These are phyloP conservation scores for Margaritifera margaritifera DNA, from an alignment of 2,888 invertebrate species.

Conservation along the genomic window DNA sequence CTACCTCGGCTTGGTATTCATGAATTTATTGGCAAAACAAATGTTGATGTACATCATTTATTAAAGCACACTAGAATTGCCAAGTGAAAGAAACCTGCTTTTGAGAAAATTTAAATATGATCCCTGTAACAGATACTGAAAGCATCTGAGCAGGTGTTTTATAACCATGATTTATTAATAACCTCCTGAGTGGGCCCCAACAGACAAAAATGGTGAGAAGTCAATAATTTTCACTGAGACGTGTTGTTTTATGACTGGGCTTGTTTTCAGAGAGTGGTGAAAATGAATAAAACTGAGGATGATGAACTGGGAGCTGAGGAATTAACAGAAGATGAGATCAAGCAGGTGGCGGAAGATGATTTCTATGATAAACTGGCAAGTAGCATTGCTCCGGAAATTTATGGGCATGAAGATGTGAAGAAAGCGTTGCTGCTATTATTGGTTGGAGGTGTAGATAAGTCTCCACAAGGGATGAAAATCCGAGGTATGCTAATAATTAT, in stretches of 20 bases:
- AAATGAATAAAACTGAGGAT: constrained; percentile 90
- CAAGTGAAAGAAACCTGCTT: too few species aligned
- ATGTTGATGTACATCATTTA: too few species aligned
- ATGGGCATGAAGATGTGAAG: constrained; percentile 97
- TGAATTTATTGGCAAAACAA: too few species aligned
- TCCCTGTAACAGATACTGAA: too few species aligned
- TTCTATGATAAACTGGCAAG: constrained; percentile 93
- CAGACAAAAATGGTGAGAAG: constrained; percentile 3
- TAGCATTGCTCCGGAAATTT: constrained; percentile 98
- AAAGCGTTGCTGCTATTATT: constrained; percentile 93
- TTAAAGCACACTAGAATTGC: too few species aligned
- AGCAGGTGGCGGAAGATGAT: constrained; percentile 86
- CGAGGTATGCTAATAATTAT: constrained; percentile 77
- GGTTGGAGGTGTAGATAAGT: constrained; percentile 83
- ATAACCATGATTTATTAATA: too few species aligned
- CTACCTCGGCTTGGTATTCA: too few species aligned
- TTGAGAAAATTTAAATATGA: too few species aligned
- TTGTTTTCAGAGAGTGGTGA: constrained; percentile 79
- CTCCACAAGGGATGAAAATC: constrained; percentile 97
- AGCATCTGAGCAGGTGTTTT: too few species aligned
- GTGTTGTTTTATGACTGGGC: not conserved
- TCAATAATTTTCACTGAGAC: not conserved
- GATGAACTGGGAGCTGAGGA: constrained; percentile 79
- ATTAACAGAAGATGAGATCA: constrained; percentile 85
- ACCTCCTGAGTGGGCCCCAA: not conserved